Evolutionary conservation across 2,797 vertebrate species (phyloP).

Genomic region (Syngnathus rostellatus): DNA sequence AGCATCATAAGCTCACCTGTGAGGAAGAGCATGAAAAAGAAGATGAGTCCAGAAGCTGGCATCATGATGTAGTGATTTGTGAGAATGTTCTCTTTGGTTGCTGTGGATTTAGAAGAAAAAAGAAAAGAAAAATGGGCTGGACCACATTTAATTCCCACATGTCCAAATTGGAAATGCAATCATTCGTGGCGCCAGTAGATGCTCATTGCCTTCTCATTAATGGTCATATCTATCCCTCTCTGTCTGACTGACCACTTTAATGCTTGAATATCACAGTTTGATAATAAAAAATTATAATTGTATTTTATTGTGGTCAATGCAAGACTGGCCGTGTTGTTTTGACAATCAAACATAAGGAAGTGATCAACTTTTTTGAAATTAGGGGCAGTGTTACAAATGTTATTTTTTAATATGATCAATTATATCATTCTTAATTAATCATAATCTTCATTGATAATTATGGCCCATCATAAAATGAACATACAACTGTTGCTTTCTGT

Average conservation of each 20-base stretch:
- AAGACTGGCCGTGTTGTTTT: no score
- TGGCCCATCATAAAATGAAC: no score
- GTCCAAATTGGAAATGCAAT: not conserved
- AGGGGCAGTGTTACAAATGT: no score
- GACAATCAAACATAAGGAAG: no score
- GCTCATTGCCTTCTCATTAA: not conserved
- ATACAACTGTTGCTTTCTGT: no score
- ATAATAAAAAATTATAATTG: not conserved
- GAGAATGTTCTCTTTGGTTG: not conserved
- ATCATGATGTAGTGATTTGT: not conserved
- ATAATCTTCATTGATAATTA: no score
- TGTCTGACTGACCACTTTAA: not conserved
- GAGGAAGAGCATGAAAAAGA: not conserved
- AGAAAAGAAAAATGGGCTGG: not conserved
- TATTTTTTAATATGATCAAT: no score
- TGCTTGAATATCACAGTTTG: not conserved
- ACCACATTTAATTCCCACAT: not conserved
- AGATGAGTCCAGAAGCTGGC: not conserved
- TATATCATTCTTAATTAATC: no score
- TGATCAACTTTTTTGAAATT: no score
- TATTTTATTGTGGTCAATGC: not conserved
- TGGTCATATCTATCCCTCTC: not conserved
- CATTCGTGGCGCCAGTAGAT: not conserved
- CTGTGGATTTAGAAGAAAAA: not conserved
- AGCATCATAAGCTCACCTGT: not conserved